Conservation (phyloP, 2,113 vertebrate genomes). For the Rhipidura dahli region DNA sequence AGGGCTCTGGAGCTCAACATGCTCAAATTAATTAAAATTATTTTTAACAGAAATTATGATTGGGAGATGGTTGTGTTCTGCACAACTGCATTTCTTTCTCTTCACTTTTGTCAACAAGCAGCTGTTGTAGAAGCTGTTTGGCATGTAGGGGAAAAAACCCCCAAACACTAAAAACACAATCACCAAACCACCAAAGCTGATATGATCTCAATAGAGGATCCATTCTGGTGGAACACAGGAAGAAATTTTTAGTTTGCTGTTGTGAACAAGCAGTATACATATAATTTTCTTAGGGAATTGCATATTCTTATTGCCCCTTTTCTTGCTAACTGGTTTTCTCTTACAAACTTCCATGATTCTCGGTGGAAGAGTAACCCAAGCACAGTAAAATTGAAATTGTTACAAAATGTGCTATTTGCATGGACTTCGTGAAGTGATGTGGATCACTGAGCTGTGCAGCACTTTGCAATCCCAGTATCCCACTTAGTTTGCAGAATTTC, state of each 20-base stretch:
- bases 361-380: background rate
- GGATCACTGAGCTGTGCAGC: background rate
- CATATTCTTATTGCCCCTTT: background rate
- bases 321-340: background rate
- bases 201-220: background rate
- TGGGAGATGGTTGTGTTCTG: background rate
- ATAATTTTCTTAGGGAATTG: background rate
- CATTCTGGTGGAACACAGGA: background rate
- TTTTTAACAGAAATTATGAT: background rate
- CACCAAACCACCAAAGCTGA: background rate
- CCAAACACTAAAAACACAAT: background rate
- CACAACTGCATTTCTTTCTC: background rate
- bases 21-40: background rate
- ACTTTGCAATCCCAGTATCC: background rate
- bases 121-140: background rate
- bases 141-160: fast-evolving
- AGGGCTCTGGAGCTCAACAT: background rate
- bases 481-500: background rate
- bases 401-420: background rate
- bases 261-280: background rate
- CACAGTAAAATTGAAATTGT: background rate
- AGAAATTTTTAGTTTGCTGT: background rate
- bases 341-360: background rate
- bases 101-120: background rate
- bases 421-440: background rate